Base-by-base conservation (phyloP, 2,113 vertebrate species). In the Leptobrachium ailaonicum region DNA sequence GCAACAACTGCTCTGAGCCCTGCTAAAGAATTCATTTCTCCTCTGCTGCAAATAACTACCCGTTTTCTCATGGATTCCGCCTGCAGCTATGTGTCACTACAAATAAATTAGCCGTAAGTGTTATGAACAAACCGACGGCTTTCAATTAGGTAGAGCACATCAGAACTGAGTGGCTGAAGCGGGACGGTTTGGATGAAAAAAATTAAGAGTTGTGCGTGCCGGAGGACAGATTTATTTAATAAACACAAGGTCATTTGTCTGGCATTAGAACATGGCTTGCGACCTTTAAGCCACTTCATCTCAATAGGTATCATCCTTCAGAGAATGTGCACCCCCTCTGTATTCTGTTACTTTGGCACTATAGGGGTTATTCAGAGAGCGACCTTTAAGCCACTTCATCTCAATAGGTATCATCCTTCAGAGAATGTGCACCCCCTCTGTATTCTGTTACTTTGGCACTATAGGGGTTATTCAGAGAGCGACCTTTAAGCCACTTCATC, bases 141-240 rank as follows among this genome's bases (percentile, higher is more conserved):
- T 86, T 88, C 85, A 83, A 82, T 85, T 85, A 88, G 83, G 84
- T n/a, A 4, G 64, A 64, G 77, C 82, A 83, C 83, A 81, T 87
- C 85, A 80, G 84, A 70, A 86, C 11, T 11, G 71, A 73, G 53
- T 71, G 83, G 75, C 71, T 44, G 81, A 62, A 87, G 69, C 79
- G 84, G 82, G 77, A 83, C 67, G 64, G 83, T 43, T 82, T 42
- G 60, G 69, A 41, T 7, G 75, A 84, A 87, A 85, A 68, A 84
- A 77, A 82, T 83, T 78, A 83, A 9, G 83, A 82, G 76, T 69
- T 82, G 79, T 79, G 73, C 66, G 85, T 32, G 41, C 73, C 47
- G 0, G 67, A 63, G 58, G 72, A 83, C 86, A 86, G 54, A 73
- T 87, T 90, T 85, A 82, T 88, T 85, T 87, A 88, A 90, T 88